These are phyloP conservation scores for Poeciliopsis prolifica DNA, from an alignment of 2,113 vertebrate species.

Conservation along the genomic window DNA sequence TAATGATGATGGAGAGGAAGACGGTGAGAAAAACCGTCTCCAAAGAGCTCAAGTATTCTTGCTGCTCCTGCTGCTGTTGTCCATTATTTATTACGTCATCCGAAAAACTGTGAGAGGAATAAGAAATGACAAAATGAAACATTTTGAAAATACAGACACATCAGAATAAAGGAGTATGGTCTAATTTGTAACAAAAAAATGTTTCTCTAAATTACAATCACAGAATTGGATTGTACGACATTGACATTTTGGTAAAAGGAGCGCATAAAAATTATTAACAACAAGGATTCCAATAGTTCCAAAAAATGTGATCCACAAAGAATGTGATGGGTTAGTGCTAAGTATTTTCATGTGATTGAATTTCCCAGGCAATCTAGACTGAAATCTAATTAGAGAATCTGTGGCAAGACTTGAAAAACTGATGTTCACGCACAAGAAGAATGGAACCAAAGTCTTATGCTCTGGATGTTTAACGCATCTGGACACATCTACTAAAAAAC, in stretches of 20 bases:
- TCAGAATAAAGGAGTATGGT: not conserved
- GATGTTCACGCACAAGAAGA: not conserved
- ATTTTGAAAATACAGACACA: not conserved
- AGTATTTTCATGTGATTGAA: not conserved
- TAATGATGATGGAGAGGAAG: slow-evolving; percentile 79
- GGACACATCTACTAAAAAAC: not conserved
- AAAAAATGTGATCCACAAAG: not conserved
- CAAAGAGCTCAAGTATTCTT: slow-evolving; percentile 62
- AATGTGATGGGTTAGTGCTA: not conserved
- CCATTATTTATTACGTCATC: slow-evolving; percentile 65
- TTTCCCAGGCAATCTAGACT: not conserved
- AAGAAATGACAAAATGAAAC: not conserved
- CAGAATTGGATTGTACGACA: not conserved
- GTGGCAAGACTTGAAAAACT: not conserved
- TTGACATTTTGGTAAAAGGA: too few species aligned
- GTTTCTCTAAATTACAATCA: not conserved
- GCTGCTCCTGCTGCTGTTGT: slow-evolving; percentile 45
- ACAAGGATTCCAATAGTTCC: not conserved
- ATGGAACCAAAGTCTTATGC: not conserved
- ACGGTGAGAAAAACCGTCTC: slow-evolving; percentile 74
- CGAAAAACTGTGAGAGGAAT: slow-evolving; percentile 66
- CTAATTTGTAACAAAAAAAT: not conserved
- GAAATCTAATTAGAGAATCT: not conserved
- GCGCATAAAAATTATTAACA: too few species aligned
- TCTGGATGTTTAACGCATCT: not conserved